Base-by-base conservation (phyloP, 2,113 vertebrate species). In the Melospiza georgiana region DNA sequence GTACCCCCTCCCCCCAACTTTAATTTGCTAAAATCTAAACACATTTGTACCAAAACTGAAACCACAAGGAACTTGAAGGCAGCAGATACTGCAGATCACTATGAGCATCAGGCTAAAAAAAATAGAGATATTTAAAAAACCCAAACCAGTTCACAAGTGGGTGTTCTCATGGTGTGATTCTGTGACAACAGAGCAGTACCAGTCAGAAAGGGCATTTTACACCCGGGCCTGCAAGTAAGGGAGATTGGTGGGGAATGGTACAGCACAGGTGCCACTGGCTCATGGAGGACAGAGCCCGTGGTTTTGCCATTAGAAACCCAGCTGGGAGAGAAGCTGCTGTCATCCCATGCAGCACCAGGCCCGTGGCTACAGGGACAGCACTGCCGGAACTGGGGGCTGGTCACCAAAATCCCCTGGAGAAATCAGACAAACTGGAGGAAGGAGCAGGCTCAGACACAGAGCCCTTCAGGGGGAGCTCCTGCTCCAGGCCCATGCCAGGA, bases 21-120 rank as follows among this genome's bases (percentile, higher is more conserved):
- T 95, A 98, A 99, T 98, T 98, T 98, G 97, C 98, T 99, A 99
- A 99, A 99, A 98, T 98, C 99, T 99, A 99, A 99, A 98, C 98
- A 99, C 98, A 98, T 98, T 98, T 98, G 97, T 98, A 99, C 98
- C 98, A 98, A 98, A 98, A 99, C 99, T 98, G 99, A 98, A 98
- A 98, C 97, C 99, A 99, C 98, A 98, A 98, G 98, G 98, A 98
- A 98, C 98, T 98, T 97, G 98, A 98, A 99, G 98, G 98, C 98
- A 99, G 98, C 98, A 98, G 98, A 98, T 98, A 98, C 98, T 98
- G 98, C 97, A 97, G 98, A 98, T 98, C 98, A 98, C 98, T 98
- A 98, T 96, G 92, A 95, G 98, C 98, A 98, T 98, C 98, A 98
- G 93, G 98, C 98, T 87, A 41, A 85, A 96, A 96, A 95, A 96